phyloP scores from a whole-genome alignment of 1,140 invertebrate species.

The Neodiprion pinetum region DNA sequence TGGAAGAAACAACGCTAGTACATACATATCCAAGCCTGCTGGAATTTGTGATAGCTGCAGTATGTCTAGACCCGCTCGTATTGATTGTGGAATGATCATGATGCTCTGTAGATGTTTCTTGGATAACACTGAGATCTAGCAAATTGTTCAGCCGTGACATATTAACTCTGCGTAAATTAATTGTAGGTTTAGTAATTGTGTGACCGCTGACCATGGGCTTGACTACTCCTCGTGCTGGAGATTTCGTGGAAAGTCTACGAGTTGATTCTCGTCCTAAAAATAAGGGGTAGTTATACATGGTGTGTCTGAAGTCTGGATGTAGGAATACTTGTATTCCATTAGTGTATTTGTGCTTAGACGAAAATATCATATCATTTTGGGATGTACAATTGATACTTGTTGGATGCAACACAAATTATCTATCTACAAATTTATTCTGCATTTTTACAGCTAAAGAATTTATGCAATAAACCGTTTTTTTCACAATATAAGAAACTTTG shows the following conservation, averaged over 20 bases:
- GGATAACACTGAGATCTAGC: slow-evolving; percentile 50
- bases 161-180: slow-evolving; percentile 57
- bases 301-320: too few relatives aligned
- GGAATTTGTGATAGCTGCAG: slow-evolving; percentile 13
- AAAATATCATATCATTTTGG: too few relatives aligned
- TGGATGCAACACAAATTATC: too few relatives aligned
- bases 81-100: slow-evolving; percentile 10
- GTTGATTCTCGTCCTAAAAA: slow-evolving; percentile 40
- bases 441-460: neutral
- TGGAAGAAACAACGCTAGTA: neutral
- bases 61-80: slow-evolving; percentile 6
- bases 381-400: too few relatives aligned
- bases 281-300: neutral
- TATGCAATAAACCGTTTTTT: neutral
- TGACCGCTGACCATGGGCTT: slow-evolving; percentile 59
- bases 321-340: too few relatives aligned
- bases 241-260: slow-evolving; percentile 45
- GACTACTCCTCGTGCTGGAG: slow-evolving; percentile 55
- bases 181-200: slow-evolving; percentile 58
- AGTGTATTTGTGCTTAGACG: too few relatives aligned
- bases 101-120: slow-evolving; percentile 39
- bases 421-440: neutral
- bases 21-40: slow-evolving; percentile 23
- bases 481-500: too few relatives aligned
- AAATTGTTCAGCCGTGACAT: slow-evolving; percentile 44